These are phyloP conservation scores for Laupala kohalensis DNA, from an alignment of 1,140 invertebrate genomes.

Conservation along the genomic window DNA sequence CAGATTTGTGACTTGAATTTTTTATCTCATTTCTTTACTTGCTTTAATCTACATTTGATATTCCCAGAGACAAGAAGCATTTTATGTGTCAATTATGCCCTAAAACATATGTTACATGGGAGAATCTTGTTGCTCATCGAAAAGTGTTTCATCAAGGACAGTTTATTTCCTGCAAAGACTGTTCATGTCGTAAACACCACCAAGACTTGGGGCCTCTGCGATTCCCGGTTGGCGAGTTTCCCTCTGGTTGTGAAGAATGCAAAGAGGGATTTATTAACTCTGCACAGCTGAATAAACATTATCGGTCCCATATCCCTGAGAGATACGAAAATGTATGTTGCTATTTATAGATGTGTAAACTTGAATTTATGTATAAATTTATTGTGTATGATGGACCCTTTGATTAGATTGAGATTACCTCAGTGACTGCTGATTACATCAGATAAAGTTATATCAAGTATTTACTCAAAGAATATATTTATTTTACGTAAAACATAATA, in stretches of 20 bases:
- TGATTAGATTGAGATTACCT: too few species aligned
- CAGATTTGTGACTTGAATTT: background rate
- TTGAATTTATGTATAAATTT: too few species aligned
- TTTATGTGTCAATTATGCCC: constrained; percentile 11
- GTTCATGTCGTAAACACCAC: constrained; percentile 1
- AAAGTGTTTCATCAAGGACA: constrained; percentile 11
- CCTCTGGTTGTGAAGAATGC: constrained; percentile 13
- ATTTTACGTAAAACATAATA: too few species aligned
- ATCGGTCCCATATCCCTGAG: background rate
- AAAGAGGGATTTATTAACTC: constrained; percentile 5
- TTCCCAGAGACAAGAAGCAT: background rate
- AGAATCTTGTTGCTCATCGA: constrained; percentile 14
- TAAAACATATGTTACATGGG: constrained; percentile 13
- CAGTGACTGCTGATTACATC: too few species aligned
- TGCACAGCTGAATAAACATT: constrained; percentile 7
- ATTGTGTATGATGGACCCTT: too few species aligned
- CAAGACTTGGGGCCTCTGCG: constrained; percentile 1
- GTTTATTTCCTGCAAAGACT: constrained; percentile 7
- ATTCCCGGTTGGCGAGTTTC: constrained; percentile 2
- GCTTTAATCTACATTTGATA: background rate
- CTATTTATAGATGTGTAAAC: too few species aligned
- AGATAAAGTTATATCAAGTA: too few species aligned
- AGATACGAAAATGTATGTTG: too few species aligned
- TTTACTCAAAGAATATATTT: too few species aligned
- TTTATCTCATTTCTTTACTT: background rate